A percentile compares a stretch with the other conserved stretches of the same genome.
Conservation (phyloP, 2,113 vertebrate genomes). For the Dromaius novaehollandiae region DNA sequence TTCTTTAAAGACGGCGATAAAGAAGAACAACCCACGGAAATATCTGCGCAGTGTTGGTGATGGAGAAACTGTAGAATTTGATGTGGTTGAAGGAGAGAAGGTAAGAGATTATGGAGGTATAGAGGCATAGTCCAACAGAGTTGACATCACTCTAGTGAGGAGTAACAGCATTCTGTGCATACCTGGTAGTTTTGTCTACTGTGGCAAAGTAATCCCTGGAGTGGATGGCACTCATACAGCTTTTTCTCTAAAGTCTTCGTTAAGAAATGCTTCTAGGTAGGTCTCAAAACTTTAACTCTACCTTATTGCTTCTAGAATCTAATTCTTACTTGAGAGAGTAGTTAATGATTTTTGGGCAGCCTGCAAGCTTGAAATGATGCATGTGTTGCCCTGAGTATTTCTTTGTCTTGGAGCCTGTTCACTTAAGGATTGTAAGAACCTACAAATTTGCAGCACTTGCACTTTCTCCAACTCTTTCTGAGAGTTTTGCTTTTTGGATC, state of each 20-base stretch:
- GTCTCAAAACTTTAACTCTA: not conserved
- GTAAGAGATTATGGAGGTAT: constrained; percentile 53
- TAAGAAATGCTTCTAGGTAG: not conserved
- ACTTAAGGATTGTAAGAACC: not conserved
- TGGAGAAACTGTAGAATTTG: constrained; percentile 95
- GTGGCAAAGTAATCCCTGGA: not conserved
- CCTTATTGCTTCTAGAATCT: not conserved
- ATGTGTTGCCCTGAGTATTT: not conserved
- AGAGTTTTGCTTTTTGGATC: not conserved
- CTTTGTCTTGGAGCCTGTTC: not conserved
- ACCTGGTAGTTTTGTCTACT: not conserved
- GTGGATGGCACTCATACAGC: not conserved
- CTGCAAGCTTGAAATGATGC: not conserved
- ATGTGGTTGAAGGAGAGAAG: constrained; percentile 94
- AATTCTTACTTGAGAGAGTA: not conserved
- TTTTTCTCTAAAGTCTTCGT: not conserved
- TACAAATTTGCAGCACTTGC: not conserved
- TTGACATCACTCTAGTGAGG: not conserved
- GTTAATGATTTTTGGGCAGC: not conserved
- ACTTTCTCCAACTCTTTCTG: not conserved
- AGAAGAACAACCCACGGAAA: constrained; percentile 96
- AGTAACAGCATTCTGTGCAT: not conserved
- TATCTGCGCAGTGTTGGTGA: constrained; percentile 96
- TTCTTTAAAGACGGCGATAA: constrained; percentile 88
- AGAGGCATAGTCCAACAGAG: not conserved